These are phyloP conservation scores for Scaptomyza tumidula DNA, from an alignment of 2,888 invertebrate genomes.

Conservation along the genomic window DNA sequence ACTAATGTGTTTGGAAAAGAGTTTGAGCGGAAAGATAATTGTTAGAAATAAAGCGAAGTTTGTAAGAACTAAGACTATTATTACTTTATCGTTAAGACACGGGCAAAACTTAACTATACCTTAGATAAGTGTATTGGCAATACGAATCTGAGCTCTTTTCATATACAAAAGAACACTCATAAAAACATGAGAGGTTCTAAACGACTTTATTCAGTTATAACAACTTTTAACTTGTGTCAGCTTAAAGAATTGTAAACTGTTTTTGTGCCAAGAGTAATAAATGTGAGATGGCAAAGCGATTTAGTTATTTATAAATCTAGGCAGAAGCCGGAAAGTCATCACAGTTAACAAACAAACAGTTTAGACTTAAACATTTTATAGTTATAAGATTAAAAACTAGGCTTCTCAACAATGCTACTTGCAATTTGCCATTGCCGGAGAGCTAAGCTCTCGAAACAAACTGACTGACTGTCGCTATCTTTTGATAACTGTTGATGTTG, in stretches of 20 bases:
- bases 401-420: not conserved
- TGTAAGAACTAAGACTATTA: not conserved
- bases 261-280: not conserved
- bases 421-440: slow-evolving; percentile 36
- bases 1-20: too few relatives aligned
- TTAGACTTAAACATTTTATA: slow-evolving; percentile 22
- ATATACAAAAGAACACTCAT: too few relatives aligned
- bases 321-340: slow-evolving; percentile 4
- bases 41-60: too few relatives aligned
- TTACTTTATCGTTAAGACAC: not conserved
- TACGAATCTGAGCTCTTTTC: too few relatives aligned
- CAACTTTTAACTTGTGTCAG: not conserved
- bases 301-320: slow-evolving; percentile 11
- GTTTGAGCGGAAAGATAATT: too few relatives aligned
- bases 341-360: not conserved
- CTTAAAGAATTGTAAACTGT: not conserved
- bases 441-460: slow-evolving; percentile 23
- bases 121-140: too few relatives aligned
- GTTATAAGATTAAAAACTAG: slow-evolving; percentile 30
- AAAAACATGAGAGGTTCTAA: too few relatives aligned
- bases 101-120: too few relatives aligned
- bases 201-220: too few relatives aligned
- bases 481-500: slow-evolving; percentile 40
- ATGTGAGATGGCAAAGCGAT: slow-evolving; percentile 1
- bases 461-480: slow-evolving; percentile 18